Conservation (phyloP, 2,113 vertebrate species). For the Orthochromis malagaraziensis region DNA sequence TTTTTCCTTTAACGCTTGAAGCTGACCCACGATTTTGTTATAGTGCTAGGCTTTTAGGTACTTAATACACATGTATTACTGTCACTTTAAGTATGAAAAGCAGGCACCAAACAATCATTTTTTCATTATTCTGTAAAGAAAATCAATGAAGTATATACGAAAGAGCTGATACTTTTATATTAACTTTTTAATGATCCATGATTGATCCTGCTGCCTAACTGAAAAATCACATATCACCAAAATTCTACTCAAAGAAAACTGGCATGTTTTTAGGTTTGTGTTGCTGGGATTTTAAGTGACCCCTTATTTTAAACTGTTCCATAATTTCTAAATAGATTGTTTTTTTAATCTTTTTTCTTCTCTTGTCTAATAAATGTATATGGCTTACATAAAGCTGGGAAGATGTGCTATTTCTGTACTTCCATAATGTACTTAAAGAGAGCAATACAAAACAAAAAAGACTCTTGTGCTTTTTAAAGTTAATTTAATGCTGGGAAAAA, state of each 20-base stretch:
- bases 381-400: not conserved
- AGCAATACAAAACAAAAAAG: not conserved
- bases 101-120: not conserved
- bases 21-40: not conserved
- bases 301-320: not conserved
- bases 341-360: not conserved
- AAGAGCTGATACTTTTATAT: not conserved
- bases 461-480: not conserved
- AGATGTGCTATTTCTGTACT: not conserved
- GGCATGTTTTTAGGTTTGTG: not conserved
- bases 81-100: not conserved
- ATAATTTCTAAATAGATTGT: not conserved
- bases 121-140: not conserved
- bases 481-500: not conserved
- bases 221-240: not conserved
- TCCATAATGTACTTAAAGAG: not conserved
- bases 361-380: not conserved
- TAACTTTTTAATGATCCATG: not conserved
- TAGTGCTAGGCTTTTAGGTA: not conserved
- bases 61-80: not conserved
- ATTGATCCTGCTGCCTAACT: not conserved
- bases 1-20: not conserved
- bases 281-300: accelerated
- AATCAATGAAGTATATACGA: not conserved
- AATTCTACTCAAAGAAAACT: not conserved